A percentile compares a stretch with the other conserved stretches of the same genome.
These are phyloP conservation scores for Trissoscelio sp. DNA, from an alignment of 2,888 invertebrate genomes.

Conservation along the genomic window DNA sequence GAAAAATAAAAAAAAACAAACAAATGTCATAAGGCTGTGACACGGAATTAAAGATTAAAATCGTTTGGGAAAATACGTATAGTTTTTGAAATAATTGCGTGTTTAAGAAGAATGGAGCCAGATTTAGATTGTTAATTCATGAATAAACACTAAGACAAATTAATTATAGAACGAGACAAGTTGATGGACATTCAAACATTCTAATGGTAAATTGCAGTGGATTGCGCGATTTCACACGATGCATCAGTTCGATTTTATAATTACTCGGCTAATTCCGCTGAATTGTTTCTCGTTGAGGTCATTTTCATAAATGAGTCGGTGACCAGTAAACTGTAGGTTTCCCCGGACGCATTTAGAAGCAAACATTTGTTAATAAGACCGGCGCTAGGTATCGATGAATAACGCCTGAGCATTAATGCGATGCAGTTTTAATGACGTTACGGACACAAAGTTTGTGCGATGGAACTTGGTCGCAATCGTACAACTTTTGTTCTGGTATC, in stretches of 20 bases:
- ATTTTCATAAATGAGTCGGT: not conserved
- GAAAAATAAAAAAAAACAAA: no score
- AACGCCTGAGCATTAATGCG: slow-evolving; percentile 20
- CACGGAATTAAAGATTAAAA: no score
- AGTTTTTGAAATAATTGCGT: no score
- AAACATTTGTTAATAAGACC: slow-evolving; percentile 22
- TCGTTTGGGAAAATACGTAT: no score
- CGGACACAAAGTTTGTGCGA: slow-evolving; percentile 4
- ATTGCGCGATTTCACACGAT: not conserved
- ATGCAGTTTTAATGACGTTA: slow-evolving; percentile 34
- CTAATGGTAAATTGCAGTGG: no score
- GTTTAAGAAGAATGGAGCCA: no score
- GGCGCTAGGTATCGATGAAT: slow-evolving; percentile 19
- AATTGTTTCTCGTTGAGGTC: slow-evolving; percentile 2
- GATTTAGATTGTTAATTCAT: no score
- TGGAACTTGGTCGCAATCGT: slow-evolving; percentile 15
- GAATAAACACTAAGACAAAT: no score
- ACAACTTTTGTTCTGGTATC: slow-evolving; percentile 16
- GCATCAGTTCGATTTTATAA: not conserved
- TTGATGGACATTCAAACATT: no score
- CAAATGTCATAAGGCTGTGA: no score
- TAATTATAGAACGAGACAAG: no score
- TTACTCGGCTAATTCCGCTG: not conserved
- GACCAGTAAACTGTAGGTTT: not conserved
- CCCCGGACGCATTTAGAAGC: not conserved